A percentile compares a stretch with the other conserved stretches of the same genome.
These are phyloP conservation scores for Remorina albescens DNA, from an alignment of 2,797 vertebrate species.

Conservation along the genomic window DNA sequence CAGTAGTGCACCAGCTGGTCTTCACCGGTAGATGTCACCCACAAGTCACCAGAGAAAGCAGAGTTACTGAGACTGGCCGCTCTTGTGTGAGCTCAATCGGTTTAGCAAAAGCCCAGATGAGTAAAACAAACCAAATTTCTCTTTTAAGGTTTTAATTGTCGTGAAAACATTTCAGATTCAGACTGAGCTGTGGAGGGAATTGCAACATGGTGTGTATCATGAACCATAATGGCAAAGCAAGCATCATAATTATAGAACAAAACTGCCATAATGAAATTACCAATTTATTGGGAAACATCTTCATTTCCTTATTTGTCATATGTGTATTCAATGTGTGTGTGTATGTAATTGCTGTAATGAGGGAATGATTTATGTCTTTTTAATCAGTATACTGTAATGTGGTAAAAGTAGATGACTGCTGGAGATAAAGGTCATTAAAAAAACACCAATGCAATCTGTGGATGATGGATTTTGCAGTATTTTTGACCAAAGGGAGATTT, in stretches of 20 bases:
- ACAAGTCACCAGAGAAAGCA: conserved; percentile 4
- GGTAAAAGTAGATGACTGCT: not conserved
- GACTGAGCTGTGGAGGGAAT: not conserved
- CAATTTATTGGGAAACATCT: not conserved
- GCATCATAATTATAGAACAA: not conserved
- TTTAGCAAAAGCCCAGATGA: not conserved
- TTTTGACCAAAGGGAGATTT: not conserved
- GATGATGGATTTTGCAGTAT: not conserved
- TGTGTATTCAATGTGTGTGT: not conserved
- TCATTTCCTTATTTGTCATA: not conserved
- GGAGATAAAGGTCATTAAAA: not conserved
- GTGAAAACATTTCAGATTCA: not conserved
- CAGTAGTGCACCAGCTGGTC: conserved; percentile 40
- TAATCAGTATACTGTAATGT: not conserved
- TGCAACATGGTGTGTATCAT: not conserved
- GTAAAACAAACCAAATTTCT: not conserved
- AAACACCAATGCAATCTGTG: not conserved
- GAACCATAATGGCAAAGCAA: not conserved
- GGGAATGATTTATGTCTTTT: not conserved
- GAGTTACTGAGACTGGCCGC: not conserved
- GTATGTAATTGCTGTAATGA: not conserved
- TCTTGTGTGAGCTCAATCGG: no score
- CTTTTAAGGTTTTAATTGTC: not conserved
- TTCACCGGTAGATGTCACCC: conserved; percentile 72
- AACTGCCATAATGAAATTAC: not conserved